Conservation (phyloP, 2,888 invertebrate genomes). For the Agriopis marginaria region DNA sequence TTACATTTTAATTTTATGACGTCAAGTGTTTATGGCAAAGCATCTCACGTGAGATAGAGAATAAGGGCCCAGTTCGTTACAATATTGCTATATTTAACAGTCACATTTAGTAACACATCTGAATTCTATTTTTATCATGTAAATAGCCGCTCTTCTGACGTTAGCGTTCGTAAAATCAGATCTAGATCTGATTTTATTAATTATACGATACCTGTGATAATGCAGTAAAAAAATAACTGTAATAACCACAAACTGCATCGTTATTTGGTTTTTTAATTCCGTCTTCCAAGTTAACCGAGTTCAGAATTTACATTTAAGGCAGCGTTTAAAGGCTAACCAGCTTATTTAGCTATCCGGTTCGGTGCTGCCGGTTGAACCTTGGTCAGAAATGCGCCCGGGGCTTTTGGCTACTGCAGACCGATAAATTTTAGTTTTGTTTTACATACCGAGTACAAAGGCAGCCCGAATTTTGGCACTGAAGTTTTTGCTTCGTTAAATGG, state of each 20-base stretch:
- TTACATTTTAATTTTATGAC: too few species aligned
- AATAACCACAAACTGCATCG: background rate
- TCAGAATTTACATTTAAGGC: conserved; percentile 37
- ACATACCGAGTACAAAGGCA: conserved; percentile 10
- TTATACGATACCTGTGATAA: background rate
- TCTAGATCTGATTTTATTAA: background rate
- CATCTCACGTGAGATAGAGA: too few species aligned
- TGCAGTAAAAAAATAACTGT: background rate
- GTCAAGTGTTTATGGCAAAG: too few species aligned
- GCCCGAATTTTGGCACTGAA: conserved; percentile 15
- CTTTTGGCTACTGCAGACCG: conserved; percentile 42
- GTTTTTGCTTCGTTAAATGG: conserved; percentile 7
- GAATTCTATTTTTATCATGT: background rate
- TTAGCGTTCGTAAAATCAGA: too few species aligned
- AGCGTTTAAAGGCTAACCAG: conserved; percentile 41
- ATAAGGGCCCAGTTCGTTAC: too few species aligned
- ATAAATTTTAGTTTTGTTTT: conserved; percentile 40
- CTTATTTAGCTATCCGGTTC: conserved; percentile 40
- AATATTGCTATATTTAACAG: too few species aligned
- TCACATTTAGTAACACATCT: too few species aligned
- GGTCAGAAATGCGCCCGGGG: conserved; percentile 38
- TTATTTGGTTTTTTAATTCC: conserved; percentile 15
- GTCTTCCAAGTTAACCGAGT: conserved; percentile 23
- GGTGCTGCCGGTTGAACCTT: conserved; percentile 42
- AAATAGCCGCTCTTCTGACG: background rate